Conservation (phyloP, 2,797 vertebrate species). For the Parotocinclus haroldoi region DNA sequence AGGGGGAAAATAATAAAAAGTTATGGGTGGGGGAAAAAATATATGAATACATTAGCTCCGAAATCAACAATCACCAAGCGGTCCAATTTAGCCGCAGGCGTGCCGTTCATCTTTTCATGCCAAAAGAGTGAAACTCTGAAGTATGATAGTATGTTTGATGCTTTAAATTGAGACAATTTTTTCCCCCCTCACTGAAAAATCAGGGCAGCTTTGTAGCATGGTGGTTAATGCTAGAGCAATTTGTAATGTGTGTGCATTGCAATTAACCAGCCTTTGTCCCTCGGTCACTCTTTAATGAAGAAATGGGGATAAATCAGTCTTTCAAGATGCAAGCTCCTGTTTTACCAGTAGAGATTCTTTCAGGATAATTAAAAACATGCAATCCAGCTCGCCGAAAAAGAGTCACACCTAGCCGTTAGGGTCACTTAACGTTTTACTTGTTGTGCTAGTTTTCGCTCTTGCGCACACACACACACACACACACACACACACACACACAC, state of each 20-base stretch:
- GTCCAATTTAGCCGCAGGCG: constrained; percentile 44
- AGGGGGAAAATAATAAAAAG: constrained; percentile 37
- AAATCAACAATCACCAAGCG: constrained; percentile 44
- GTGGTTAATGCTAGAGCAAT: constrained; percentile 7
- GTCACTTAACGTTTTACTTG: no score
- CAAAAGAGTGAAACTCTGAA: constrained; percentile 28
- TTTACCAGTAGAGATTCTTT: no score
- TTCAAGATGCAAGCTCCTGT: no score
- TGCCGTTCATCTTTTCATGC: constrained; percentile 33
- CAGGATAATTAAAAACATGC: no score
- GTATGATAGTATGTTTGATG: constrained; percentile 38
- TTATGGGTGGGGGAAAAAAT: constrained; percentile 22
- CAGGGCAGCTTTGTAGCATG: constrained; percentile 13
- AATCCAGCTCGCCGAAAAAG: no score
- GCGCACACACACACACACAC: background rate
- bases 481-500: no score
- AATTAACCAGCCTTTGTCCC: constrained; percentile 32
- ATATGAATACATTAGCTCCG: constrained; percentile 50
- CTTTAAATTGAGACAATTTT: constrained; percentile 33
- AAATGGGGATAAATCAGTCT: constrained; percentile 8
- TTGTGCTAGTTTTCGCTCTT: no score
- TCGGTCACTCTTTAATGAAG: constrained; percentile 19
- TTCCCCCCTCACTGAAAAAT: constrained; percentile 17
- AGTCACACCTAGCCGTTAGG: no score
- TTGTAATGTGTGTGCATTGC: constrained; percentile 18